A percentile compares a stretch with the other conserved stretches of the same genome.
These are phyloP conservation scores for Leptinotarsa tumamoca DNA, from an alignment of 2,888 invertebrate genomes.

Conservation along the genomic window DNA sequence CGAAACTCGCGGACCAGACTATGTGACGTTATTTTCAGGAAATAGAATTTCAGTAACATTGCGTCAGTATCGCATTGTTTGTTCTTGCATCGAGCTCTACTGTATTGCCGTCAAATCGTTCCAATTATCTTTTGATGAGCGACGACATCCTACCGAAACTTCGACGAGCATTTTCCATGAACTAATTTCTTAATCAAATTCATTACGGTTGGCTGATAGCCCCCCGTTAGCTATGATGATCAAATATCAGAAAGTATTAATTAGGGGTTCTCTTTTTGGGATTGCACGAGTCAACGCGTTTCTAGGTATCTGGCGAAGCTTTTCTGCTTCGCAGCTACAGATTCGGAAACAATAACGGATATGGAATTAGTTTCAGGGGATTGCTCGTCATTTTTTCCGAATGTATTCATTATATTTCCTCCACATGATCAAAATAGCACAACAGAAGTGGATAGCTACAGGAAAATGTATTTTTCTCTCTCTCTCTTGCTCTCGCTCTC, in stretches of 20 bases:
- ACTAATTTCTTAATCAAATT: conserved; percentile 20
- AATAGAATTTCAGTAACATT: conserved; percentile 1
- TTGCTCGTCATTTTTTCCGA: not conserved
- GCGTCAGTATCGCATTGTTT: conserved; percentile 13
- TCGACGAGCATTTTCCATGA: not conserved
- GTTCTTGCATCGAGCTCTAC: not conserved
- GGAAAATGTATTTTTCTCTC: too few relatives aligned
- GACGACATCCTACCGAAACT: conserved; percentile 8
- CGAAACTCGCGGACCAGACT: too few relatives aligned
- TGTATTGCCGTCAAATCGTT: conserved; percentile 18
- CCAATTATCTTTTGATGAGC: conserved; percentile 18
- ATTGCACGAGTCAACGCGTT: not conserved
- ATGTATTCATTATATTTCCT: not conserved
- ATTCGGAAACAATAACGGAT: not conserved
- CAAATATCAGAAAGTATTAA: conserved; percentile 12
- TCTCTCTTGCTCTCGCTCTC: too few relatives aligned
- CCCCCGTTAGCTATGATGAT: conserved; percentile 3
- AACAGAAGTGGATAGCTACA: too few relatives aligned
- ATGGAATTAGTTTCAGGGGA: not conserved
- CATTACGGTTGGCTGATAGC: conserved; percentile 7
- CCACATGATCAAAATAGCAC: too few relatives aligned
- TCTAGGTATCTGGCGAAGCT: not conserved
- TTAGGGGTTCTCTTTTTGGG: conserved; percentile 8
- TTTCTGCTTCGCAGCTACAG: not conserved
- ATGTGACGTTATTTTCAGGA: conserved; percentile 1